Conservation (phyloP, 1,140 invertebrate genomes). For the Cotesia vestalis region DNA sequence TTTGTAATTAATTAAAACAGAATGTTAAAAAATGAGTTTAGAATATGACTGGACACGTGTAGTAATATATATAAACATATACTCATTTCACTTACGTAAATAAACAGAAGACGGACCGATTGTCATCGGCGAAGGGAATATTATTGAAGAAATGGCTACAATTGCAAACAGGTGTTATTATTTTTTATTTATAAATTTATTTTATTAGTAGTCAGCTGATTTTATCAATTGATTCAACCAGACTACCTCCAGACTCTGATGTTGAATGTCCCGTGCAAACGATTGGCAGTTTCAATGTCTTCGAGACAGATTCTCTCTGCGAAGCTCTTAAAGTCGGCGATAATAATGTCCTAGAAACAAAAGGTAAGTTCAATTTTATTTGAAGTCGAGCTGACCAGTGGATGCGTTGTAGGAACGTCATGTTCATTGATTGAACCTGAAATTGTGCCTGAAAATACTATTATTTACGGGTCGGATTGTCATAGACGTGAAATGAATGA, state of each 20-base stretch:
- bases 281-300: constrained; percentile 95
- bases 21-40: too few species aligned
- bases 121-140: constrained; percentile 92
- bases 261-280: constrained; percentile 72
- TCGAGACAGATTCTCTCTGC: constrained; percentile 86
- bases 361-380: constrained; percentile 52
- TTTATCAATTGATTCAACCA: constrained; percentile 25
- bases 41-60: too few species aligned
- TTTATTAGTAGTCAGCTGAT: background rate
- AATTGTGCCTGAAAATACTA: constrained; percentile 85
- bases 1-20: too few species aligned
- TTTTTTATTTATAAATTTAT: background rate
- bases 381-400: constrained; percentile 84
- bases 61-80: too few species aligned
- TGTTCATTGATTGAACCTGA: constrained; percentile 79
- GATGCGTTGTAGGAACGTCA: constrained; percentile 91
- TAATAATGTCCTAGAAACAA: constrained; percentile 87
- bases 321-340: constrained; percentile 89
- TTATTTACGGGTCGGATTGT: constrained; percentile 85
- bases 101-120: constrained; percentile 87
- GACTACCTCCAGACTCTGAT: constrained; percentile 47
- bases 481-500: constrained; percentile 85
- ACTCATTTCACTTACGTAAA: too few species aligned
- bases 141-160: constrained; percentile 92
- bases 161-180: constrained; percentile 80